Conservation (phyloP, 2,888 invertebrate species). For the Podabrus alpinus region DNA sequence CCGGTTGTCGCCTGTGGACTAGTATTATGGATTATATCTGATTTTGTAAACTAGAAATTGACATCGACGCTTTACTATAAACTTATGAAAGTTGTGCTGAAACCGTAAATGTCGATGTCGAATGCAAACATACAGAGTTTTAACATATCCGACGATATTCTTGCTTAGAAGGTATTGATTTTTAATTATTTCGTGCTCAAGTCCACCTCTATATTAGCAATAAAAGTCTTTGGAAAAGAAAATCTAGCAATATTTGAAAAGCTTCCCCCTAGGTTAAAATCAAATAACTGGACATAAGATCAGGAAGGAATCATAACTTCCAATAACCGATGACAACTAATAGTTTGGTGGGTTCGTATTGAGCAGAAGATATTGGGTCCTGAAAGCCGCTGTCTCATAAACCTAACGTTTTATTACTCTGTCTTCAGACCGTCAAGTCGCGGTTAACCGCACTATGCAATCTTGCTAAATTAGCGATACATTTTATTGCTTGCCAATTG, state of each 20-base stretch:
- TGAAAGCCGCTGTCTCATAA: slow-evolving; percentile 38
- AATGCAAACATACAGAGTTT: neutral
- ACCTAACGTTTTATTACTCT: slow-evolving; percentile 24
- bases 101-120: neutral
- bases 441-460: slow-evolving; percentile 31
- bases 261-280: slow-evolving; percentile 19
- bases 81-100: slow-evolving; percentile 5
- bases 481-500: slow-evolving; percentile 29
- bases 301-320: slow-evolving; percentile 45
- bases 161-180: neutral
- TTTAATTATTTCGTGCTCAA: neutral
- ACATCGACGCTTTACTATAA: slow-evolving; percentile 27
- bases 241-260: neutral
- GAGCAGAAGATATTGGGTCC: slow-evolving; percentile 44
- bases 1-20: slow-evolving; percentile 44
- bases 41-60: slow-evolving; percentile 33
- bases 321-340: slow-evolving; percentile 50
- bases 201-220: neutral
- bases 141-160: neutral
- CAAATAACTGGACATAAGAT: slow-evolving; percentile 28
- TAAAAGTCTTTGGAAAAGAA: neutral
- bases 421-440: slow-evolving; percentile 30
- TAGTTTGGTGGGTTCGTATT: slow-evolving; percentile 40
- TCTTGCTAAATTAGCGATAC: slow-evolving; percentile 28
- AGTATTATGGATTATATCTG: slow-evolving; percentile 44